phyloP scores from a whole-genome alignment of 2,797 vertebrate genomes.

The Eospalax fontanierii region DNA sequence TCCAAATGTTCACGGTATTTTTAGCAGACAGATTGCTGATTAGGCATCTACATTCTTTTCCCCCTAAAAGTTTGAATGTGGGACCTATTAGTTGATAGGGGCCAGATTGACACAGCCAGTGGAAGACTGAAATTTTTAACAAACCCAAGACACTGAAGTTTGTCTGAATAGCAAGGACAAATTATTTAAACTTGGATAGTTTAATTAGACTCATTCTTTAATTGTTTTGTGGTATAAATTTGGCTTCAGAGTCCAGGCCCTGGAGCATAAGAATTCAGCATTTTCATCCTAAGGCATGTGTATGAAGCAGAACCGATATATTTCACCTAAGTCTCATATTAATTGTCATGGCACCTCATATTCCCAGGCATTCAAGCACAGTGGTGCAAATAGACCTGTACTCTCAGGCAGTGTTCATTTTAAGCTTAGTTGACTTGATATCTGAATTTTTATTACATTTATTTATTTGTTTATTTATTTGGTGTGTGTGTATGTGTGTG shows the following conservation, averaged over 20 bases:
- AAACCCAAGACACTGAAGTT: neutral
- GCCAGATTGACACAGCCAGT: neutral
- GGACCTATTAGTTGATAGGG: neutral
- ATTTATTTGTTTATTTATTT: no score
- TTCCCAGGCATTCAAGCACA: neutral
- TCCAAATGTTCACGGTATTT: neutral
- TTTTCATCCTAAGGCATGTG: neutral
- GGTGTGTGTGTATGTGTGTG: no score
- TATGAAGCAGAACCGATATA: neutral
- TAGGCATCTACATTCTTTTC: neutral
- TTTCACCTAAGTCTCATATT: neutral
- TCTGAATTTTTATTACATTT: neutral
- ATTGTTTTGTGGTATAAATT: conserved; percentile 42
- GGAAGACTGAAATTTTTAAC: conserved; percentile 8
- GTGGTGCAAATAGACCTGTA: neutral
- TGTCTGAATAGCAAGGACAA: conserved; percentile 11
- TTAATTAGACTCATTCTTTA: conserved; percentile 13
- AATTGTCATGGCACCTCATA: neutral
- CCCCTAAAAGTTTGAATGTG: conserved; percentile 18
- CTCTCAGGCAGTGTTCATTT: conserved; percentile 14
- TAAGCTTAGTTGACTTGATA: neutral
- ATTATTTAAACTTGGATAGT: neutral
- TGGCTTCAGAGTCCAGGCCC: conserved; percentile 35
- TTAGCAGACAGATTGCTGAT: conserved; percentile 6
- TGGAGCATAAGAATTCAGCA: neutral